Conservation (phyloP, 1,140 invertebrate genomes). For the Asobara japonica region DNA sequence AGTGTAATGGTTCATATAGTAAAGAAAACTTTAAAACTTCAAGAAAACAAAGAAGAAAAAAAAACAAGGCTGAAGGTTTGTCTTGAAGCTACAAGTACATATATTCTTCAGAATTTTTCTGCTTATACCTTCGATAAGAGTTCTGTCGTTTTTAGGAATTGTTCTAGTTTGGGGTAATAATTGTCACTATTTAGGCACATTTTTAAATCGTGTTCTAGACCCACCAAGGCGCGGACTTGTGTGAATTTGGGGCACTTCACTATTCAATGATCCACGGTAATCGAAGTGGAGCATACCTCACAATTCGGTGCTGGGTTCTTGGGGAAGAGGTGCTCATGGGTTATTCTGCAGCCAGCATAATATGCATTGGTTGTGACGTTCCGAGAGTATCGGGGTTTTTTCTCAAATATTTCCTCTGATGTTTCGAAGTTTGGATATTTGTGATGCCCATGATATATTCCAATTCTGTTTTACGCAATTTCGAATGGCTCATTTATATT, state of each 20-base stretch:
- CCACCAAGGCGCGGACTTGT: not conserved
- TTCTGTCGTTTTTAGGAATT: not conserved
- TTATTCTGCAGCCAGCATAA: slow-evolving; percentile 16
- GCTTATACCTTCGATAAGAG: too few relatives aligned
- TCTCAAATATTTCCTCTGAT: slow-evolving; percentile 19
- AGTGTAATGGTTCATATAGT: too few relatives aligned
- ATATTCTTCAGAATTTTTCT: too few relatives aligned
- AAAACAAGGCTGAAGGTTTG: too few relatives aligned
- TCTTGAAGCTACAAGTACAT: too few relatives aligned
- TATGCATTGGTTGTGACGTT: slow-evolving; percentile 11
- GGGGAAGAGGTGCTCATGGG: slow-evolving; percentile 15
- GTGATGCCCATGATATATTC: slow-evolving; percentile 14
- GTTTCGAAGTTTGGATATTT: slow-evolving; percentile 10
- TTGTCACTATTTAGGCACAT: not conserved
- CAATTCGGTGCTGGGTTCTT: not conserved
- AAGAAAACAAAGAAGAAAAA: too few relatives aligned
- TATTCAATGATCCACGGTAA: slow-evolving; percentile 16
- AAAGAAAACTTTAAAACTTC: too few relatives aligned
- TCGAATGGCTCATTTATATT: slow-evolving; percentile 23
- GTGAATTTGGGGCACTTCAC: not conserved
- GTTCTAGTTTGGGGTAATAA: not conserved
- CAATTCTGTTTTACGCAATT: slow-evolving; percentile 3
- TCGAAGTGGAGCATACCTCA: not conserved
- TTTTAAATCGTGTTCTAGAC: slow-evolving; percentile 2
- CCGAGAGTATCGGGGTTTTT: not conserved